These are phyloP conservation scores for Eilema sororculum DNA, from an alignment of 2,888 invertebrate species.

Conservation along the genomic window DNA sequence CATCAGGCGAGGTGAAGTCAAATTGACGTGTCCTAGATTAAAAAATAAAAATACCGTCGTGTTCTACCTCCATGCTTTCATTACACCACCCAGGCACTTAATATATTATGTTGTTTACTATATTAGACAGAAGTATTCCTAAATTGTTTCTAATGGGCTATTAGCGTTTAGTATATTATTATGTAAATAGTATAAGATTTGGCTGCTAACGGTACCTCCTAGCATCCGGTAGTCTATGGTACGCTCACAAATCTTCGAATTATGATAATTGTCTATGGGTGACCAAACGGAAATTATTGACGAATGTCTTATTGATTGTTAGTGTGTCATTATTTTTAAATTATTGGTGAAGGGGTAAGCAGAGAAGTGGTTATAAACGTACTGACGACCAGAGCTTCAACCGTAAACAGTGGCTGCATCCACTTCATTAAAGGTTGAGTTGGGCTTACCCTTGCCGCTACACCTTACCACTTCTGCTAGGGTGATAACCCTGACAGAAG, in stretches of 20 bases:
- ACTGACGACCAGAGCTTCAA: background rate
- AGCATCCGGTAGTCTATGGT: conserved; percentile 66
- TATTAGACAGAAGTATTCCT: background rate
- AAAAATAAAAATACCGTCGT: too few species aligned
- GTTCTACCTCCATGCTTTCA: background rate
- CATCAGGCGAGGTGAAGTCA: too few species aligned
- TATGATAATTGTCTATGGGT: conserved; percentile 69
- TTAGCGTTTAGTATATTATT: background rate
- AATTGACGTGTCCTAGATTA: too few species aligned
- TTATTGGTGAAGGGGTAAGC: conserved; percentile 1
- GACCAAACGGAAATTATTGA: conserved; percentile 66
- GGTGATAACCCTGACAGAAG: too few species aligned
- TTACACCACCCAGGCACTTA: background rate
- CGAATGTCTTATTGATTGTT: conserved; percentile 50
- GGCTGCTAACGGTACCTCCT: conserved; percentile 55
- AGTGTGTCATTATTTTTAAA: conserved; percentile 2
- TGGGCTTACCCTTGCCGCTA: too few species aligned
- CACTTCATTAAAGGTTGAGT: too few species aligned
- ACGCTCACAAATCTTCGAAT: conserved; percentile 78
- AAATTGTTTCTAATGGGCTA: background rate
- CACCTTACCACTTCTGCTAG: too few species aligned
- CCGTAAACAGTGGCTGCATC: too few species aligned
- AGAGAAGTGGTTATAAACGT: background rate
- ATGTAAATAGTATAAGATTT: conserved; percentile 18
- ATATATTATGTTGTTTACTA: background rate